Evolutionary conservation across 2,113 vertebrate species (phyloP), one percentile per base, ranked within the genome.

Genomic region (Aix galericulata): DNA sequence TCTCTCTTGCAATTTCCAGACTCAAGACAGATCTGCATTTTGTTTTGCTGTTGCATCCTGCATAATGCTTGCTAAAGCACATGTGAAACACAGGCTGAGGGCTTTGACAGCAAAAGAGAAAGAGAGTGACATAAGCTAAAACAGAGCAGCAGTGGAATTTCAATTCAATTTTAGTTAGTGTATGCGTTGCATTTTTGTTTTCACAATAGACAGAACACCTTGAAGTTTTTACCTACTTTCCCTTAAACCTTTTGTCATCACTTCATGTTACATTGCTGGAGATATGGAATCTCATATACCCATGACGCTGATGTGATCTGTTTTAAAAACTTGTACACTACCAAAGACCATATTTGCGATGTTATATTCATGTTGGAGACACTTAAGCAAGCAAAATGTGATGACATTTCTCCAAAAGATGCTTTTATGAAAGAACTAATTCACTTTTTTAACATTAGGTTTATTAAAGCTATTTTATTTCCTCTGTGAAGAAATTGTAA

Each of bases 381-480:
- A 63, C 63, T 66, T 89, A 75, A 71, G 80, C 8, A 89, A 9
- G n/a, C 1, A 1, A 89, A 80, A 56, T 91, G 42, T 52, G 29
- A 74, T 82, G 34, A 78, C 2, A 4, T 78, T 96, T 93, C 23
- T 38, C 17, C 26, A 74, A 73, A 88, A 68, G 9, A 83, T 9
- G 12, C 3, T 83, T 94, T 93, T 85, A 83, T 80, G 38, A 95
- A 96, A 73, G 13, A 93, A 92, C 6, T 56, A 68, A 75, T 77
- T 95, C 15, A 83, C 14, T 69, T 63, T 95, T 84, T 91, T 95
- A 80, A 59, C 17, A 38, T 67, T 50, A 10, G 53, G 87, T 93
- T 95, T 60, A 71, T 87, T 83, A 40, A 91, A 89, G 44, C 21
- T 46, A 15, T 18, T 81, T 82, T 36, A 2, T 50, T 93, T 93